Percentiles rank a stretch among this genome's conserved stretches.
Conservation (phyloP, 1,140 invertebrate genomes). For the Drosophila truncata region DNA sequence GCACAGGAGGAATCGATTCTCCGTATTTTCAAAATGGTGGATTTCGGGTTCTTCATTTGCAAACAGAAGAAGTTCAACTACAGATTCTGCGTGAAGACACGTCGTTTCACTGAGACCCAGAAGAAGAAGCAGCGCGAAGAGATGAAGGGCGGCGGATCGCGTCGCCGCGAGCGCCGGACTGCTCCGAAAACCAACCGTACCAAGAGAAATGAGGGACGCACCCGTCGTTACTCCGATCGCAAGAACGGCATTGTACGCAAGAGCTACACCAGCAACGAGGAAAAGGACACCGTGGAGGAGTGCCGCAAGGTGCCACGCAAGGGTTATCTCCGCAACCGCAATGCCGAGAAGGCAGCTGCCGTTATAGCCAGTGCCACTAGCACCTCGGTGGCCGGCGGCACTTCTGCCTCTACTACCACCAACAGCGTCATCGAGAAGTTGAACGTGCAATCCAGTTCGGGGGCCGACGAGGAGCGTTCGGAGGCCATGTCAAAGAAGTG, state of each 20-base stretch:
- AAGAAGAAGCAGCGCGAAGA: conserved; percentile 87
- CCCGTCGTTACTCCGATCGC: conserved; percentile 84
- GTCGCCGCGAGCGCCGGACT: conserved; percentile 79
- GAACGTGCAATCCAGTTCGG: conserved; percentile 77
- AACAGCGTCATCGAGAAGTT: conserved; percentile 82
- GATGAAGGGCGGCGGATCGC: conserved; percentile 80
- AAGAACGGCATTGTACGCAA: conserved; percentile 82
- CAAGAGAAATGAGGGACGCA: conserved; percentile 85
- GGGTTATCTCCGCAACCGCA: conserved; percentile 81
- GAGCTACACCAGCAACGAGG: conserved; percentile 84
- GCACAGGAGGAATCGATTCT: conserved; percentile 89
- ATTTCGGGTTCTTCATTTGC: conserved; percentile 88
- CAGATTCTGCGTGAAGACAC: conserved; percentile 81
- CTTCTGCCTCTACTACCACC: conserved; percentile 77
- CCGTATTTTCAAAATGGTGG: conserved; percentile 89
- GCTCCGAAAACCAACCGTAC: conserved; percentile 71
- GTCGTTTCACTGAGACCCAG: conserved; percentile 88
- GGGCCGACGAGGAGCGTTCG: conserved; percentile 80
- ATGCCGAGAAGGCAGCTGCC: conserved; percentile 75
- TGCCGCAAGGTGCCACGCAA: conserved; percentile 78
- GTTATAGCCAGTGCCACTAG: conserved; percentile 65
- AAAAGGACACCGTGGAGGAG: conserved; percentile 83
- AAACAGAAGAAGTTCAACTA: conserved; percentile 85
- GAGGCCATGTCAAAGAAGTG: conserved; percentile 86
- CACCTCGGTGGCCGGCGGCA: conserved; percentile 70